Base-by-base conservation (phyloP, 2,113 vertebrate genomes). In the Puntigrus tetrazona region DNA sequence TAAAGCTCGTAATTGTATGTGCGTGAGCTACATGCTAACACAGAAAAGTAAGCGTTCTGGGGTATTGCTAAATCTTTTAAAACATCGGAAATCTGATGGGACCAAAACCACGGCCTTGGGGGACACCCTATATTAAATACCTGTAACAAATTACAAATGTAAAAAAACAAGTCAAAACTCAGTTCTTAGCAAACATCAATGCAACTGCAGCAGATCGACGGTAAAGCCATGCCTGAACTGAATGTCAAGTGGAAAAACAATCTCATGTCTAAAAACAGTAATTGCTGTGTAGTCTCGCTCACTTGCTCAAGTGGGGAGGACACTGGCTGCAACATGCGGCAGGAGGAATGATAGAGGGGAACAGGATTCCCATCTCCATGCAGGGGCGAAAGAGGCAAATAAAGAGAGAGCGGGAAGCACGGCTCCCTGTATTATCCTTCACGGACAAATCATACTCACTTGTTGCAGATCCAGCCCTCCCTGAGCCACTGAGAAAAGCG, bases 401-500 rank as follows among this genome's bases (percentile, higher is more conserved):
- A 50, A 80, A 83, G 84, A 84, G 72, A 74, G 43, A 50, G 55
- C 2, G 18, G 76, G 79, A 55, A 25, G 29, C 80, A 38, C 10
- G 57, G 34, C 67, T 82, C 45, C 36, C 5, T 38, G 10, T 59
- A 43, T 45, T 61, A 47, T 75, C 80, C 43, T 2, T 79, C 52
- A 72, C 69, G 78, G 65, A 80, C 25, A 65, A 31, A 38, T 70
- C 6, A 84, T 89, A 92, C 93, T 94, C 88, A 95, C 93, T 85
- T 95, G 94, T 90, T 94, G 94, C 89, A 95, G 90, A 90, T 95
- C 93, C 80, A 95, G 83, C 81, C 91, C 93, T 89, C 92, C 94
- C 89, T 95, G 94, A 18, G 93, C 75, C 89, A 95, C 65, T 0
- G 93, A 94, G 92, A 95, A 95, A 78, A 95, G 89, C 14, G 93